Evolutionary conservation across 2,113 vertebrate species (phyloP).

Genomic region (Cephalopholis sonnerati): DNA sequence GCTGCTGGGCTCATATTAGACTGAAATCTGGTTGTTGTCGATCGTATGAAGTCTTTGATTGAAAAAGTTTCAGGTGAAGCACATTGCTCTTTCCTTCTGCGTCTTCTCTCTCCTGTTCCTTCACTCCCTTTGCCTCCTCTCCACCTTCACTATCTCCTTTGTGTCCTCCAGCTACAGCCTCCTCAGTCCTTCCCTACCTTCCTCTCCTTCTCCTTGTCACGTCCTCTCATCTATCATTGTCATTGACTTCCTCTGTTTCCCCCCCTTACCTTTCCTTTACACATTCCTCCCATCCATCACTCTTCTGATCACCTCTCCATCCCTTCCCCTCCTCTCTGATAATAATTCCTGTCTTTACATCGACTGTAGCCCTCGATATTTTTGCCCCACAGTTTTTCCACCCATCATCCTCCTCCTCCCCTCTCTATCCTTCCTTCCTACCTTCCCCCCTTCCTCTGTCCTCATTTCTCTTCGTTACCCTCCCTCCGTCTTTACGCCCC

Average conservation of each 20-base stretch:
- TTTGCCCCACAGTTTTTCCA: background rate
- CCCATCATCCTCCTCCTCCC: conserved; percentile 13
- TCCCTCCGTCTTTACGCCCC: background rate
- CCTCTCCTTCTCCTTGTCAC: background rate
- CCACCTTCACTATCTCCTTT: background rate
- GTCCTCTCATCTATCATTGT: background rate
- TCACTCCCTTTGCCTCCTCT: background rate
- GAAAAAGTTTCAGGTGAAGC: too few relatives aligned
- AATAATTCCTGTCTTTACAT: background rate
- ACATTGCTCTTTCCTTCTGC: too few relatives aligned
- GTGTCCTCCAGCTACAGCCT: background rate
- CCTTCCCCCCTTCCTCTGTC: conserved; percentile 4
- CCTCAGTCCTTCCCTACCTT: background rate
- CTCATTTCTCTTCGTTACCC: conserved; percentile 48
- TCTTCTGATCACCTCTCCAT: background rate
- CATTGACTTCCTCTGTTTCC: background rate
- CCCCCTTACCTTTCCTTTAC: background rate
- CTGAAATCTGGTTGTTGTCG: too few relatives aligned
- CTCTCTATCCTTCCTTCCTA: background rate
- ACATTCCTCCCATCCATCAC: background rate
- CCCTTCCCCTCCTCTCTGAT: background rate
- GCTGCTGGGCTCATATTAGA: too few relatives aligned
- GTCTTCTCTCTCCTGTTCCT: too few relatives aligned
- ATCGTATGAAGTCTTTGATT: too few relatives aligned
- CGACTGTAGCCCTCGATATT: background rate